Evolutionary conservation across 2,888 invertebrate genomes (phyloP).

Genomic region (Mythimna impura): DNA sequence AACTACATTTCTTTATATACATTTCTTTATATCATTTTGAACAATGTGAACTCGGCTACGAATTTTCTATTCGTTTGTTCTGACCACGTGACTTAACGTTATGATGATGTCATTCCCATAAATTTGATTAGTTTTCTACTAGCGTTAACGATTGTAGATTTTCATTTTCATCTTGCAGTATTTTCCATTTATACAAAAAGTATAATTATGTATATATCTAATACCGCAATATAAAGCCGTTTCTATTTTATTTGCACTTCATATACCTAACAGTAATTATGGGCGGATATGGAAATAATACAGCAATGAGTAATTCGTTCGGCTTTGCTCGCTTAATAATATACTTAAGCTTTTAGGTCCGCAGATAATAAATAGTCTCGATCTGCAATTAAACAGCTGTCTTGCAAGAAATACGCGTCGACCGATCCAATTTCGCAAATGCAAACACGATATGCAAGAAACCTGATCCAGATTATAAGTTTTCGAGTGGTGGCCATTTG

Average conservation of each 20-base stretch:
- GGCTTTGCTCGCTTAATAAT: constrained; percentile 59
- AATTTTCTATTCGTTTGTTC: too few species aligned
- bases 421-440: constrained; percentile 77
- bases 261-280: constrained; percentile 42
- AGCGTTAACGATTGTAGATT: too few species aligned
- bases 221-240: constrained; percentile 2
- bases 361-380: constrained; percentile 67
- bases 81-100: too few species aligned
- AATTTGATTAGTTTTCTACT: too few species aligned
- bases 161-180: background rate
- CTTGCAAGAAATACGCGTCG: constrained; percentile 68
- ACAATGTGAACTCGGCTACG: too few species aligned
- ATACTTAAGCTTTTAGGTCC: constrained; percentile 61
- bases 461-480: constrained; percentile 84
- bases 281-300: constrained; percentile 58
- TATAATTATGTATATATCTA: background rate
- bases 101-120: too few species aligned
- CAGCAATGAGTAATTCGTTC: constrained; percentile 47
- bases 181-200: background rate
- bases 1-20: too few species aligned
- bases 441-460: constrained; percentile 82
- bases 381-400: constrained; percentile 74
- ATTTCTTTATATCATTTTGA: too few species aligned
- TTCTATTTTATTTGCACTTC: background rate
- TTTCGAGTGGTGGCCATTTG: constrained; percentile 79